phyloP scores from a whole-genome alignment of 2,888 invertebrate genomes.

The Lepidochrysops patricia region DNA sequence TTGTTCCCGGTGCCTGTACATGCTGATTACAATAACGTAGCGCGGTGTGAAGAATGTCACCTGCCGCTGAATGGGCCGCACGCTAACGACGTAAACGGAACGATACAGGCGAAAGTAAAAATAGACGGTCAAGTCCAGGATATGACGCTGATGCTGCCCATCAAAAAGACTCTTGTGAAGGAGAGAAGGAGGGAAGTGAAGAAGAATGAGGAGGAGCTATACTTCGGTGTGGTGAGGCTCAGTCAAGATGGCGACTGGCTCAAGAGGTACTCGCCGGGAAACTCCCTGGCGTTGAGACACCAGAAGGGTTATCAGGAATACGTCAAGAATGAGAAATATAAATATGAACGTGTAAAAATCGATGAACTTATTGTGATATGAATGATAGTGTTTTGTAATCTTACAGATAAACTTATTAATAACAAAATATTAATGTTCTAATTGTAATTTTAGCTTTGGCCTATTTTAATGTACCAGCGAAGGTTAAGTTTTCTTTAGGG shows the following conservation, averaged over 20 bases:
- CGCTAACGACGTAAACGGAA: constrained; percentile 40
- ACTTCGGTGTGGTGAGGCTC: constrained; percentile 57
- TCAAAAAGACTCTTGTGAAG: constrained; percentile 49
- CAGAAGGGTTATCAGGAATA: constrained; percentile 55
- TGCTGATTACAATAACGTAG: constrained; percentile 52
- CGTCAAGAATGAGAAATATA: constrained; percentile 27
- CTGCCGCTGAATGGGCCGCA: constrained; percentile 43
- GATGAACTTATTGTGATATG: constrained; percentile 41
- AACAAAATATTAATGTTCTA: no score
- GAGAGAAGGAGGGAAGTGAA: constrained; percentile 38
- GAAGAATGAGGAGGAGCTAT: constrained; percentile 37
- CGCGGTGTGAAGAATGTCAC: constrained; percentile 67
- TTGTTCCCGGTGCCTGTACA: constrained; percentile 70
- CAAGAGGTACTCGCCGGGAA: constrained; percentile 38
- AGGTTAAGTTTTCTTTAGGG: no score
- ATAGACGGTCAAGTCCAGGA: constrained; percentile 43
- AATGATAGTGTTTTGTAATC: not conserved
- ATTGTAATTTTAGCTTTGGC: no score
- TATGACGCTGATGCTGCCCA: constrained; percentile 48
- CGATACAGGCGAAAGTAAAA: constrained; percentile 60
- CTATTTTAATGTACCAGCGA: no score
- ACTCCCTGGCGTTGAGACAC: constrained; percentile 59
- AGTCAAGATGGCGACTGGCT: constrained; percentile 46
- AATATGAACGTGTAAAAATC: constrained; percentile 37
- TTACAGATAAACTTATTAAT: no score